Evolutionary conservation across 1,140 invertebrate species (phyloP), one percentile per base, ranked within the genome.

Genomic region (Chironomus tepperi): DNA sequence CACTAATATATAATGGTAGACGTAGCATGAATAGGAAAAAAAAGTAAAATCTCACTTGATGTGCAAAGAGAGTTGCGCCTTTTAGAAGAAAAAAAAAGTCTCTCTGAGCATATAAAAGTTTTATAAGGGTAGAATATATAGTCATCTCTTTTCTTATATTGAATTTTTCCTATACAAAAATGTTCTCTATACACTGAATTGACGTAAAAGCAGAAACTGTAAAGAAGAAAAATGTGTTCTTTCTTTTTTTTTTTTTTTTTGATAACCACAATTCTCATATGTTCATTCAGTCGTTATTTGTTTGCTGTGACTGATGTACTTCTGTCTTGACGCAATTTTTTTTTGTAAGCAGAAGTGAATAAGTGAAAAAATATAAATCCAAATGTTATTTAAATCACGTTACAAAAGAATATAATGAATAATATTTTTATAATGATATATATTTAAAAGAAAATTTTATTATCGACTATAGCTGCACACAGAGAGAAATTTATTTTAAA

Each of bases 241-340:
- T 70, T 70, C 18, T 70, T 10, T 70, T 70, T 67, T 18, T 70
- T 70, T 10, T 70, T 10, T 70, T 70, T 67, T 21, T 18, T 70
- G 65, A 70, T 70, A 70, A 70, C 65, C 65, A 70, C 65, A 70
- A 70, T 70, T 18, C 65, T 70, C 65, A 70, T 70, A 70, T 70
- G 65, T 70, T 70, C 65, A 70, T 70, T 70, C 65, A 70, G 65
- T 70, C 65, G 65, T 19, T 70, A 18, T 70, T 70, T 21, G 65
- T 70, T 70, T 19, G 19, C 65, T 18, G 65, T 70, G 65, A 70
- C 65, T 70, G 65, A 70, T 70, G 65, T 70, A 21, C 19, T 70
- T 70, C 65, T 70, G 7, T 18, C n/a, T 21, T 57, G 47, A 57
- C 47, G 47, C 47, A 57, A 57, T 57, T 57, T n/a, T 67, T 67